Percentiles rank a stretch among this genome's conserved stretches.
Conservation (phyloP, 2,888 invertebrate species). For the Clistopyga incitator region DNA sequence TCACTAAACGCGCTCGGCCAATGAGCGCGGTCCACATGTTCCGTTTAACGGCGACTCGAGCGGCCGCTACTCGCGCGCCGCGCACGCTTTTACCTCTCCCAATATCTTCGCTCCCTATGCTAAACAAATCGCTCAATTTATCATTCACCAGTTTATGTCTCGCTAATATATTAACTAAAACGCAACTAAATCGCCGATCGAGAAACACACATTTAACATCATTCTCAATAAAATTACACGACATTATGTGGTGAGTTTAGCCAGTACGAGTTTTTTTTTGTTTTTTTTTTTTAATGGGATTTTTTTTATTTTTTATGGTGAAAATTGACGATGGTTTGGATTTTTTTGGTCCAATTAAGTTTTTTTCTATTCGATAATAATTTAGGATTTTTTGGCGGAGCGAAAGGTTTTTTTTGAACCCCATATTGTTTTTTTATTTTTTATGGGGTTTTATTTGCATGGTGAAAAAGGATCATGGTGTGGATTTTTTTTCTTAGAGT, state of each 20-base stretch:
- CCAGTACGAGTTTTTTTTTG: neutral
- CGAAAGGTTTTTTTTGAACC: no score
- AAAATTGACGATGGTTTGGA: no score
- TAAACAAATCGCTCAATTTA: slow-evolving; percentile 4
- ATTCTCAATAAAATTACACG: slow-evolving; percentile 1
- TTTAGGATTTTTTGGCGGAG: no score
- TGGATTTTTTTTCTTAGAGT: no score
- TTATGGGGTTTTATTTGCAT: no score
- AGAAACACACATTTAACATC: neutral
- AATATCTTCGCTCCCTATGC: neutral
- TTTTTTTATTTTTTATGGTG: no score
- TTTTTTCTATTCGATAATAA: no score
- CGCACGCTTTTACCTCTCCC: neutral
- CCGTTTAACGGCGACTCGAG: slow-evolving; percentile 64
- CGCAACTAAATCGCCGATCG: neutral
- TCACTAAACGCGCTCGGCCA: slow-evolving; percentile 81
- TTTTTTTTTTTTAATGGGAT: no score
- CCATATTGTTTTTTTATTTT: no score
- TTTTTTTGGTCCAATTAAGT: no score
- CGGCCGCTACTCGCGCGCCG: slow-evolving; percentile 6
- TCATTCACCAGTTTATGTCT: neutral
- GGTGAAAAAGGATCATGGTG: no score
- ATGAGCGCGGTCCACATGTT: slow-evolving; percentile 85
- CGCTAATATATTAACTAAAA: neutral
- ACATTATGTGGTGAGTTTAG: slow-evolving; percentile 12